Percentiles rank a stretch among this genome's conserved stretches.
Conservation (phyloP, 2,797 vertebrate genomes). For the Xenentodon cancila region DNA sequence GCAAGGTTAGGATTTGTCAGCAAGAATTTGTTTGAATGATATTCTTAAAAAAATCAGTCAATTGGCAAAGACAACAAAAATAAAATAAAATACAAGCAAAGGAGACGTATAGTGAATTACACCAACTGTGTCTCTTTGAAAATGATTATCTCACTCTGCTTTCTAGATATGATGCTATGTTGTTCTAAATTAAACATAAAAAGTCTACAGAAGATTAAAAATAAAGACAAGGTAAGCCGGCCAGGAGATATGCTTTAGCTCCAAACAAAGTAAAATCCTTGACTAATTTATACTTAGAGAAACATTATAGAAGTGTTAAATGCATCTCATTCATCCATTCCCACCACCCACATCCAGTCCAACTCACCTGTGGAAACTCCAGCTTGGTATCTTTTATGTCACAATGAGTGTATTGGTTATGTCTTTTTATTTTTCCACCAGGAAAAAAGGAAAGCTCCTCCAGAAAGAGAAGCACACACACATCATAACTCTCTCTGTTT, state of each 20-base stretch:
- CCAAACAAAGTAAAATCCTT: constrained; percentile 36
- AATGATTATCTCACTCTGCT: constrained; percentile 22
- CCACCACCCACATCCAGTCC: neutral
- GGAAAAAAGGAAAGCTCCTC: neutral
- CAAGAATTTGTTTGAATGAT: constrained; percentile 46
- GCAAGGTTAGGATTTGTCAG: constrained; percentile 19
- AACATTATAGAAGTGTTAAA: constrained; percentile 20
- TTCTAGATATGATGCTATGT: constrained; percentile 16
- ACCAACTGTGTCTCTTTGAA: constrained; percentile 15
- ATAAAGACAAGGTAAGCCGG: no score
- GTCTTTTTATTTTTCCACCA: neutral
- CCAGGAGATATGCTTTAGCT: constrained; percentile 8
- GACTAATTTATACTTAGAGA: constrained; percentile 49
- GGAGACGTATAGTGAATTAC: constrained; percentile 27
- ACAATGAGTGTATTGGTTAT: no score
- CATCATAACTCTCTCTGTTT: constrained; percentile 12
- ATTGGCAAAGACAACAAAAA: constrained; percentile 18
- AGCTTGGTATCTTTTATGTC: no score
- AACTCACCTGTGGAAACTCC: neutral
- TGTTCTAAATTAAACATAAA: constrained; percentile 27
- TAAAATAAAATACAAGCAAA: constrained; percentile 26
- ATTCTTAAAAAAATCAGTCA: constrained; percentile 36
- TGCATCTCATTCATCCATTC: no score
- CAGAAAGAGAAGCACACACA: constrained; percentile 10
- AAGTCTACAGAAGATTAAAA: constrained; percentile 1